Percentiles rank a stretch among this genome's conserved stretches.
These are phyloP conservation scores for Lepidocyrtinus sp. DNA, from an alignment of 2,888 invertebrate genomes.

Conservation along the genomic window DNA sequence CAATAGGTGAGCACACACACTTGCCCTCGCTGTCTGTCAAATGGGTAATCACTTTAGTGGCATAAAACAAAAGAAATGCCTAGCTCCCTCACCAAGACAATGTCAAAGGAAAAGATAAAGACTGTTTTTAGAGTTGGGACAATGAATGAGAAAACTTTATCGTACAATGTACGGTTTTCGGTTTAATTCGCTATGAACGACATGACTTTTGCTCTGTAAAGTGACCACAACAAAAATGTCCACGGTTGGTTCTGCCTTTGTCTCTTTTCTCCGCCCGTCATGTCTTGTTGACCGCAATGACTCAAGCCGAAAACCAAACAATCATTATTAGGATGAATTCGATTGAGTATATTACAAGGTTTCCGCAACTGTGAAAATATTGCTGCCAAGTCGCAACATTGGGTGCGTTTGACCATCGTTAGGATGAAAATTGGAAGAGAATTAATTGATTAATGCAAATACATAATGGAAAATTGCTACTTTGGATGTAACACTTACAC, in stretches of 20 bases:
- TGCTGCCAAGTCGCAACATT: too few species aligned
- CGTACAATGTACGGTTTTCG: background rate
- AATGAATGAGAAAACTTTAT: background rate
- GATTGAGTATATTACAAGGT: too few species aligned
- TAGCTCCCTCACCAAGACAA: too few species aligned
- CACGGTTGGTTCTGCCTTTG: conserved; percentile 6
- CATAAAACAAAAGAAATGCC: background rate
- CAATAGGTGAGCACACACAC: conserved; percentile 17
- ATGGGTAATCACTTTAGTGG: conserved; percentile 50
- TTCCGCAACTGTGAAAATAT: too few species aligned
- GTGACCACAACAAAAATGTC: conserved; percentile 4
- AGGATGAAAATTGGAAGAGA: too few species aligned
- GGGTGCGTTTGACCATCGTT: too few species aligned
- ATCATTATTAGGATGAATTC: background rate
- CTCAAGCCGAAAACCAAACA: background rate
- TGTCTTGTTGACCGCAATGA: conserved; percentile 33
- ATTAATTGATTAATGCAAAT: too few species aligned
- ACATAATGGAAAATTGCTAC: too few species aligned
- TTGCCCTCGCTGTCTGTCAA: conserved; percentile 47
- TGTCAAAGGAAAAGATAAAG: background rate
- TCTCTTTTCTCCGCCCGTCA: conserved; percentile 53
- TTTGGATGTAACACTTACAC: too few species aligned
- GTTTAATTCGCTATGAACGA: background rate
- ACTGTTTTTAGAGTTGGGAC: background rate
- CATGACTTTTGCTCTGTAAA: conserved; percentile 6